Evolutionary conservation across 2,113 vertebrate genomes (phyloP).

Genomic region (Brachyhypopomus gauderio): DNA sequence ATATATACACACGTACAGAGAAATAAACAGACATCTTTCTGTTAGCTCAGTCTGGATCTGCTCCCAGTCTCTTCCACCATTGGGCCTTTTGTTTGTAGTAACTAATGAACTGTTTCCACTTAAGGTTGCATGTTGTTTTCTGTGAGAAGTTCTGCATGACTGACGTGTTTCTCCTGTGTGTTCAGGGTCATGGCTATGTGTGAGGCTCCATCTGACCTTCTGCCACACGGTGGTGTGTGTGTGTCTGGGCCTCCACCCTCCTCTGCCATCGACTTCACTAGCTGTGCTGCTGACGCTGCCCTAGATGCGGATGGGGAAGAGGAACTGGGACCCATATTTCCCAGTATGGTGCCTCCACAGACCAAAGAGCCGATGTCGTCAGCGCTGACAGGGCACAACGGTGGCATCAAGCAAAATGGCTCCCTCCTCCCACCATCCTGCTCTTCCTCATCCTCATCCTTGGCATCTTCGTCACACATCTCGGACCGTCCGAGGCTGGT

Average conservation of each 20-base stretch:
- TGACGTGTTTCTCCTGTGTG: background rate
- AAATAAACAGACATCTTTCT: conserved; percentile 48
- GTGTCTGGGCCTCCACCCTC: conserved; percentile 21
- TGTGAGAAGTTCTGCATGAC: background rate
- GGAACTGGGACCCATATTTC: background rate
- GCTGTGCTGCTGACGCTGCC: conserved; percentile 3
- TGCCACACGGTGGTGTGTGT: conserved; percentile 46
- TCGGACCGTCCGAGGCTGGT: conserved; percentile 56
- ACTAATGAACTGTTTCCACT: background rate
- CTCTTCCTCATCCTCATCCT: conserved; percentile 5
- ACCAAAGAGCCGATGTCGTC: conserved; percentile 30
- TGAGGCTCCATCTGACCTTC: conserved; percentile 53
- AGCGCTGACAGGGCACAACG: conserved; percentile 42
- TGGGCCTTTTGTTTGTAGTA: background rate
- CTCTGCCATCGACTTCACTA: conserved; percentile 21
- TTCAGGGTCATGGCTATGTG: conserved; percentile 71
- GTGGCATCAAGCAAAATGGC: conserved; percentile 64
- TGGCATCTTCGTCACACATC: conserved; percentile 19
- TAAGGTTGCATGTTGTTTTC: background rate
- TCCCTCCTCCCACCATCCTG: conserved; percentile 53
- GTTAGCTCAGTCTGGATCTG: conserved; percentile 49
- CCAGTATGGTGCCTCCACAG: background rate
- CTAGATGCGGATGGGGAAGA: conserved; percentile 28
- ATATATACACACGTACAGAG: no score
- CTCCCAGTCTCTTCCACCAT: background rate